Conservation (phyloP, 2,113 vertebrate species). For the Oreochromis niloticus region DNA sequence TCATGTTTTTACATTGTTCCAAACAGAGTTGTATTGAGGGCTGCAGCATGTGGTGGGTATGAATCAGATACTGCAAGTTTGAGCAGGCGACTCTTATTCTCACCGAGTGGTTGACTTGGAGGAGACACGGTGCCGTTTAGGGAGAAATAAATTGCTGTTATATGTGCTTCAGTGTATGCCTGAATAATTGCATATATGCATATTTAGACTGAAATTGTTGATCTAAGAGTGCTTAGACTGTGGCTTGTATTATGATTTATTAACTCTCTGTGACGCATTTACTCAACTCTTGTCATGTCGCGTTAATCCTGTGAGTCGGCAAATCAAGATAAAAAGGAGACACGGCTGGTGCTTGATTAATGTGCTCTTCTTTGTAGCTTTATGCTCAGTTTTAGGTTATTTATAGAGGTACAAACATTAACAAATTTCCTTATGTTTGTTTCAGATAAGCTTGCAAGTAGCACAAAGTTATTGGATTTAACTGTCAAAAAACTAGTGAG, state of each 20-base stretch:
- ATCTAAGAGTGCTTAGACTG: not conserved
- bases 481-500: not conserved
- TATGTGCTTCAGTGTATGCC: not conserved
- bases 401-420: not conserved
- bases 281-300: not conserved
- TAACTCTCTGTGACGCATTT: not conserved
- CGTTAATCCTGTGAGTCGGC: not conserved
- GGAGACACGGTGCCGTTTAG: not conserved
- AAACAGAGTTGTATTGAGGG: not conserved
- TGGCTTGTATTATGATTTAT: not conserved
- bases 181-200: not conserved
- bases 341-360: not conserved
- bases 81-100: not conserved
- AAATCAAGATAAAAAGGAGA: not conserved
- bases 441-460: not conserved
- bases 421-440: not conserved
- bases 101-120: not conserved
- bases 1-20: not conserved
- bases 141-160: not conserved
- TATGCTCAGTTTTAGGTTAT: not conserved
- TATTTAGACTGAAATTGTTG: not conserved
- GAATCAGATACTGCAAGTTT: not conserved
- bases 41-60: not conserved
- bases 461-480: not conserved
- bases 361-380: not conserved